Percentiles rank a stretch among this genome's conserved stretches.
Evolutionary conservation across 2,888 invertebrate genomes (phyloP).

Genomic region (Conchocele bisecta): DNA sequence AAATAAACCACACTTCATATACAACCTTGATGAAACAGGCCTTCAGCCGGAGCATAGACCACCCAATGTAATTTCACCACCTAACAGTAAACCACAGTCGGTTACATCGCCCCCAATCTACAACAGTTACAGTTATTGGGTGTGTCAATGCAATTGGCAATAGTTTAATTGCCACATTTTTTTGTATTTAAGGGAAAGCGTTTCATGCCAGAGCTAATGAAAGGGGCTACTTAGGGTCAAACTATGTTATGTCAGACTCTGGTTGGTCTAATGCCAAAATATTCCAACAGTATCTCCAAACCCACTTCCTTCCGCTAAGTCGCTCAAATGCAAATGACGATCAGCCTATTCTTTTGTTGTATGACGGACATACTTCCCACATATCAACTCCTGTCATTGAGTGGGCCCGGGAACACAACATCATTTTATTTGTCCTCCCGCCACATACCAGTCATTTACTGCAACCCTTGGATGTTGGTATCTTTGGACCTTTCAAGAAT

Average conservation of each 20-base stretch:
- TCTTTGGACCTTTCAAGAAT: conserved; percentile 30
- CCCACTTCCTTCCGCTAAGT: conserved; percentile 13
- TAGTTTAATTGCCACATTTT: conserved; percentile 19
- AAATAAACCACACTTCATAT: conserved; percentile 24
- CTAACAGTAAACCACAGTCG: conserved; percentile 20
- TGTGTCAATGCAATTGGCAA: conserved; percentile 26
- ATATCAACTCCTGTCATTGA: not conserved
- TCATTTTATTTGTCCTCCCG: conserved; percentile 28
- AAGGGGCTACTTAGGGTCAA: not conserved
- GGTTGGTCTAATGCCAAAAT: conserved; percentile 24
- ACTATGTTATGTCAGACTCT: conserved; percentile 9
- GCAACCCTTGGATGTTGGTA: conserved; percentile 30
- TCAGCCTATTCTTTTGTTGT: conserved; percentile 10
- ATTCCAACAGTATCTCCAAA: conserved; percentile 21
- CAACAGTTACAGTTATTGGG: conserved; percentile 17
- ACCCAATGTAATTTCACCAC: conserved; percentile 1
- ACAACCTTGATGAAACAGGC: conserved; percentile 37
- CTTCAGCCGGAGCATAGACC: conserved; percentile 28
- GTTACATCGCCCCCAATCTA: conserved; percentile 18
- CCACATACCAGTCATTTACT: conserved; percentile 22
- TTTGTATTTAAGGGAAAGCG: conserved; percentile 33
- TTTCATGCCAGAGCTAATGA: too few species aligned
- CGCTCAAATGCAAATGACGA: not conserved
- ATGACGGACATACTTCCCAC: conserved; percentile 33
- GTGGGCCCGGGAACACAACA: conserved; percentile 18